phyloP scores from a whole-genome alignment of 2,888 invertebrate genomes.

The Melinaea menophilus region DNA sequence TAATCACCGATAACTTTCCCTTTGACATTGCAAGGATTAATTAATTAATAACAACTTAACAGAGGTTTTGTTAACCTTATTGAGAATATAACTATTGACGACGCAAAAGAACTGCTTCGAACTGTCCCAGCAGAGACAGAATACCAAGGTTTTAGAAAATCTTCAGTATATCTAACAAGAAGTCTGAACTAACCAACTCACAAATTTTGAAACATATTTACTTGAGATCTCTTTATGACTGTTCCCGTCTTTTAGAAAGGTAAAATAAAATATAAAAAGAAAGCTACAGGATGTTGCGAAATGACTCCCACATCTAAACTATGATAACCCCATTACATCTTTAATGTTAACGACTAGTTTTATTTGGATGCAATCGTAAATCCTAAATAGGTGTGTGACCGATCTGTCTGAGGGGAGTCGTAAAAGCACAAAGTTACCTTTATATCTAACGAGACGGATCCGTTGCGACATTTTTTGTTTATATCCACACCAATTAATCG shows the following conservation, averaged over 20 bases:
- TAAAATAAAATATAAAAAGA: background rate
- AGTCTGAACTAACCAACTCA: no score
- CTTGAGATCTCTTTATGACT: no score
- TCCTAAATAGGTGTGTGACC: constrained; percentile 8
- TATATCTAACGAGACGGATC: constrained; percentile 1
- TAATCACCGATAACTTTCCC: constrained; percentile 21
- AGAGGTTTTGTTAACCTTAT: no score
- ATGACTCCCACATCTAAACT: constrained; percentile 17
- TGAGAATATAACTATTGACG: no score
- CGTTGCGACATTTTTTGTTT: constrained; percentile 10
- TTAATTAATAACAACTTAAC: background rate
- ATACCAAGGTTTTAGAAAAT: no score
- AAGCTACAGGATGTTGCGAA: constrained; percentile 8
- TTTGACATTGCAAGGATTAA: constrained; percentile 20
- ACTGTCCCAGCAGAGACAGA: no score
- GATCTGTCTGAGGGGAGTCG: constrained; percentile 6
- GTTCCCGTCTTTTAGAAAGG: no score
- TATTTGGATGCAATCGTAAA: constrained; percentile 28
- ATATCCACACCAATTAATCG: no score
- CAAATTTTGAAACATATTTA: no score
- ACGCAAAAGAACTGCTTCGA: no score
- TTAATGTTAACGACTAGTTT: constrained; percentile 27
- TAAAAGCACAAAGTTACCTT: constrained; percentile 12
- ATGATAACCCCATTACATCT: constrained; percentile 20
- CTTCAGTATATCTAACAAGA: no score